phyloP scores from a whole-genome alignment of 2,113 vertebrate species.

The Paracanthobrama guichenoti region DNA sequence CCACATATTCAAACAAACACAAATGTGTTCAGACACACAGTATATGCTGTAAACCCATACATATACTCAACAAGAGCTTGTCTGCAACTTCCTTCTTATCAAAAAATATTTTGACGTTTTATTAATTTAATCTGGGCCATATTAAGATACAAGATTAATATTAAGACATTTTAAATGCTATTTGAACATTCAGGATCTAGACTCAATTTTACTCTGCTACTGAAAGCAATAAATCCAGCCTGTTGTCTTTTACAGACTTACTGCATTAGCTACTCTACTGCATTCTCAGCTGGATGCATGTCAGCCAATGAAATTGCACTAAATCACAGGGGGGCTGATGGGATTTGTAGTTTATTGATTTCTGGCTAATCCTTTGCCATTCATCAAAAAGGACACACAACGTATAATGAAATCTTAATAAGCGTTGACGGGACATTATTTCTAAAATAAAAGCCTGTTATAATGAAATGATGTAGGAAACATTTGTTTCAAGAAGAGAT shows the following conservation, averaged over 20 bases:
- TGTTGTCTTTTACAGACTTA: background rate
- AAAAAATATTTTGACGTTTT: background rate
- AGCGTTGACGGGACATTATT: slow-evolving; percentile 15
- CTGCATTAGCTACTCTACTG: slow-evolving; percentile 20
- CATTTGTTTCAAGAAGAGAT: slow-evolving; percentile 5
- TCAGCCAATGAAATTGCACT: slow-evolving; percentile 28
- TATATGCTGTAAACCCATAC: slow-evolving; percentile 22
- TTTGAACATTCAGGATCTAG: background rate
- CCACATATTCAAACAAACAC: slow-evolving; percentile 12
- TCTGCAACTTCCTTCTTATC: background rate
- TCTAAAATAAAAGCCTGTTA: slow-evolving; percentile 29
- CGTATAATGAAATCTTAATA: slow-evolving; percentile 11
- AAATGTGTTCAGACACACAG: slow-evolving; percentile 18
- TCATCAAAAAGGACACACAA: slow-evolving; percentile 28
- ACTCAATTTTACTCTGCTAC: background rate
- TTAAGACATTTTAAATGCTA: background rate
- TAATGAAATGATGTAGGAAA: slow-evolving; percentile 28
- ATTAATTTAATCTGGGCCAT: background rate
- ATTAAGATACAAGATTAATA: background rate
- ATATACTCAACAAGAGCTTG: background rate
- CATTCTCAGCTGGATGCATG: slow-evolving; percentile 28
- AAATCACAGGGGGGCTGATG: slow-evolving; percentile 44
- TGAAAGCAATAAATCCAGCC: background rate
- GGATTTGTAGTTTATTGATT: slow-evolving; percentile 36
- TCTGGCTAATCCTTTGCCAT: slow-evolving; percentile 25